Base-by-base conservation (phyloP, 35 echinoderm and acorn worm species). In the Holothuria glaberrima region DNA sequence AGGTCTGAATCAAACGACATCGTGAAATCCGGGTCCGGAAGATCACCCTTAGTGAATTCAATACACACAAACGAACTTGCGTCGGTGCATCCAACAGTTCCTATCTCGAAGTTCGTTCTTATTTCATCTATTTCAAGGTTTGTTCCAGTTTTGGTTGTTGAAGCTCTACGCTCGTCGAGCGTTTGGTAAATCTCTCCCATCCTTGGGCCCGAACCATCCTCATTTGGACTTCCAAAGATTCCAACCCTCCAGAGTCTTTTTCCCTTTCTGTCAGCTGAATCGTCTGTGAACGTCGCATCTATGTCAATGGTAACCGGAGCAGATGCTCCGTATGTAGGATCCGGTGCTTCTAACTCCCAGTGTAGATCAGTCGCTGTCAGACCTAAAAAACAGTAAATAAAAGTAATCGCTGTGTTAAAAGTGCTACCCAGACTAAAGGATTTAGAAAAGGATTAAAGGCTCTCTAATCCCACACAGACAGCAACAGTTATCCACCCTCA, bases 161-260 rank as follows among this genome's bases (percentile, higher is more conserved):
- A 27, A 22, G 48, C 25, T 56, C 82, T 61, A 58, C 27, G 12
- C 30, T 94, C 74, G 30, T 90, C 87, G 57, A 97, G 77, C 12
- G 80, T 71, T 58, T 97, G 94, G 27, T 17, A 25, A 2, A 94
- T 80, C 32, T 93, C 70, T 30, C 60, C 88, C 18, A 91, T 87
- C 34, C 74, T 58, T 27, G 48, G 13, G 4, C 94, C 94, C 22
- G 84, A 64, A 38, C 95, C 95, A 90, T 97, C 86, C 6, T 46
- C 86, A 50, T 89, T 94, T 30, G 56, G 56, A 65, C 95, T 94
- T 34, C 90, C 92, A 82, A 70, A 97, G 18, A 90, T 45, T 27
- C 70, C 78, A 22, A 97, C 57, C n/a, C 87, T 75, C 95, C 95
- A 97, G 0, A 97, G 63, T 32, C 84, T 63, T 44, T 67, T 56